Evolutionary conservation across 2,113 vertebrate species (phyloP), one percentile per base, ranked within the genome.

Genomic region (Anseranas semipalmata): DNA sequence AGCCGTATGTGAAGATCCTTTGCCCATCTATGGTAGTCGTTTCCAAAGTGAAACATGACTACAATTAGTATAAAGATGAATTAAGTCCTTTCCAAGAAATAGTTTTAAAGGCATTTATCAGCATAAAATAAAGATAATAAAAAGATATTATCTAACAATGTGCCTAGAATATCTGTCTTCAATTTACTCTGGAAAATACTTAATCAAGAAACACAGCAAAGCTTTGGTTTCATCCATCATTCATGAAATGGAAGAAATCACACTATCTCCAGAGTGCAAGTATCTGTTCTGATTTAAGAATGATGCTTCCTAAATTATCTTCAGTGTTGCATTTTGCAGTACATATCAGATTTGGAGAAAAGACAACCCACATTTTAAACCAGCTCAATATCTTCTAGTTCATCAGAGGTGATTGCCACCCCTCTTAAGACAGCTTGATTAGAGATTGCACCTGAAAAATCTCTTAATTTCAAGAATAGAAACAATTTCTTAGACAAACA

Each of bases 21-120:
- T 93, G 63, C 53, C 89, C 73, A 87, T 41, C 39, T 91, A 71
- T 75, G 53, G 73, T 46, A 89, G 84, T 71, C 22, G 20, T 89
- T 77, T 90, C 45, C 46, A 63, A 78, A 72, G 35, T 79, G 52
- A 91, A 93, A 87, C 27, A 90, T 72, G 56, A 16, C 52, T 87
- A 52, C 66, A 75, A 56, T 73, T 89, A 85, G 12, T 39, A 68
- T 33, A 87, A 56, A 91, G 86, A 87, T 68, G 0, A 71, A 65
- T 39, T 52, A 41, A 80, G 33, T 63, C 15, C 56, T 78, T 66
- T 87, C 78, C 66, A 79, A 94, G 52, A 30, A 79, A 76, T 55
- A 46, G 32, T 67, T 93, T 86, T 84, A 59, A 93, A 84, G n/a
- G n/a, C 25, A 95, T 93, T 87, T 86, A 53, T 93, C 71, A 90